A percentile compares a stretch with the other conserved stretches of the same genome.
Conservation (phyloP, 2,797 vertebrate species). For the Aldrovandia affinis region DNA sequence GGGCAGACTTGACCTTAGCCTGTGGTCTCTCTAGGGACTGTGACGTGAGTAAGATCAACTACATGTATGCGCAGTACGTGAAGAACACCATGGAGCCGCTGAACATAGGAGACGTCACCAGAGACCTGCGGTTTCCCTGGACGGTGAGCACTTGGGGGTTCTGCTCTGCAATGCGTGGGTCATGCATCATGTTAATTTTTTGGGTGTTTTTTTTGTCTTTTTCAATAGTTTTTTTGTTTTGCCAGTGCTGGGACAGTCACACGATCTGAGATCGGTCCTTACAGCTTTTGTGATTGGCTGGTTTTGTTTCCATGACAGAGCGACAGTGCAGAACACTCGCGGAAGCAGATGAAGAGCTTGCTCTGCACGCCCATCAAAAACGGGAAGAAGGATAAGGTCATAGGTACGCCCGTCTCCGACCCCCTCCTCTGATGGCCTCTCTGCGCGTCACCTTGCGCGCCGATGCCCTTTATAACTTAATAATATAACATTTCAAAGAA, state of each 20-base stretch:
- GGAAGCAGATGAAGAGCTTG: conserved; percentile 82
- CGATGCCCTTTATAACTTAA: too few relatives aligned
- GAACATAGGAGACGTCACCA: conserved; percentile 86
- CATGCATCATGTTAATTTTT: not conserved
- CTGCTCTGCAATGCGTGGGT: too few relatives aligned
- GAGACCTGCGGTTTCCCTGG: conserved; percentile 90
- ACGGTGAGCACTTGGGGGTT: conserved; percentile 75
- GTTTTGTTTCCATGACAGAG: conserved; percentile 68
- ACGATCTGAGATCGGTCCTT: too few relatives aligned
- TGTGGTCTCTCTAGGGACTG: conserved; percentile 71
- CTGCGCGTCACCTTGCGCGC: not conserved
- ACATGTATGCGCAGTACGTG: conserved; percentile 95
- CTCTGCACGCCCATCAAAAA: conserved; percentile 95
- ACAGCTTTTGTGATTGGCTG: not conserved
- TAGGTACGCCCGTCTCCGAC: conserved; percentile 75
- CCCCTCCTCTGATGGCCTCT: not conserved
- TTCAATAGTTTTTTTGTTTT: conserved; percentile 31
- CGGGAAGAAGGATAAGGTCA: conserved; percentile 97
- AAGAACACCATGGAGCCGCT: conserved; percentile 91
- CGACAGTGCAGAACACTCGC: conserved; percentile 77
- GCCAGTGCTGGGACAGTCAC: too few relatives aligned
- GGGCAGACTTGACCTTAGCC: conserved; percentile 34
- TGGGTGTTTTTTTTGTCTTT: not conserved
- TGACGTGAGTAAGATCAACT: conserved; percentile 88
- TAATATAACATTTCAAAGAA: too few relatives aligned